These are phyloP conservation scores for Lipophrys pholis DNA, from an alignment of 2,113 vertebrate species.

Conservation along the genomic window DNA sequence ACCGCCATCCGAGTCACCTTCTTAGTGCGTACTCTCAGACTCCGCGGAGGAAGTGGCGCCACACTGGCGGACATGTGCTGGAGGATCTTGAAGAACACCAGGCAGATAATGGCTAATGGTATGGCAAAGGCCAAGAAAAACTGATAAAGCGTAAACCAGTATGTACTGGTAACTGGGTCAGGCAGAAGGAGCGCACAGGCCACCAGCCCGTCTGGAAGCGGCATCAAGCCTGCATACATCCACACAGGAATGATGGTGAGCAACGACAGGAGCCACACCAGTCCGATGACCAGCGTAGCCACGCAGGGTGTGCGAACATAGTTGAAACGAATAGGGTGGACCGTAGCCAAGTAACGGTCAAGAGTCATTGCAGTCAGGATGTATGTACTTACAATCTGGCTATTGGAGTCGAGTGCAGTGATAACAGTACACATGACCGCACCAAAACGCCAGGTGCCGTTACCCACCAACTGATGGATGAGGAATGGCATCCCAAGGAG, in stretches of 20 bases:
- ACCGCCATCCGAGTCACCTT: constrained; percentile 90
- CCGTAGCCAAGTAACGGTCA: constrained; percentile 88
- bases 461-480: constrained; percentile 89
- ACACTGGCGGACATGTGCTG: constrained; percentile 88
- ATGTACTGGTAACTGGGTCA: constrained; percentile 83
- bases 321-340: constrained; percentile 88
- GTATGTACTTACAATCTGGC: constrained; percentile 90
- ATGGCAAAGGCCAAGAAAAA: constrained; percentile 89
- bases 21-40: constrained; percentile 81
- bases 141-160: constrained; percentile 91
- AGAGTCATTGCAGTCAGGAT: constrained; percentile 89
- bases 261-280: constrained; percentile 87
- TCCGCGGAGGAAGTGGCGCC: constrained; percentile 85
- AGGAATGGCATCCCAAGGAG: constrained; percentile 91
- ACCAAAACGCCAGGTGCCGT: constrained; percentile 89
- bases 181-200: constrained; percentile 89
- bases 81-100: constrained; percentile 88
- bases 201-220: constrained; percentile 82
- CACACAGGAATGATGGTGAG: constrained; percentile 88
- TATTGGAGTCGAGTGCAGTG: constrained; percentile 87
- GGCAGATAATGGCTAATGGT: constrained; percentile 85
- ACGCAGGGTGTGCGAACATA: constrained; percentile 83
- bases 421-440: constrained; percentile 87
- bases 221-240: constrained; percentile 89
- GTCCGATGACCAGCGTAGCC: constrained; percentile 78